Percentiles rank a stretch among this genome's conserved stretches.
phyloP scores from a whole-genome alignment of 2,888 invertebrate species.

The Thymelicus acteon region DNA sequence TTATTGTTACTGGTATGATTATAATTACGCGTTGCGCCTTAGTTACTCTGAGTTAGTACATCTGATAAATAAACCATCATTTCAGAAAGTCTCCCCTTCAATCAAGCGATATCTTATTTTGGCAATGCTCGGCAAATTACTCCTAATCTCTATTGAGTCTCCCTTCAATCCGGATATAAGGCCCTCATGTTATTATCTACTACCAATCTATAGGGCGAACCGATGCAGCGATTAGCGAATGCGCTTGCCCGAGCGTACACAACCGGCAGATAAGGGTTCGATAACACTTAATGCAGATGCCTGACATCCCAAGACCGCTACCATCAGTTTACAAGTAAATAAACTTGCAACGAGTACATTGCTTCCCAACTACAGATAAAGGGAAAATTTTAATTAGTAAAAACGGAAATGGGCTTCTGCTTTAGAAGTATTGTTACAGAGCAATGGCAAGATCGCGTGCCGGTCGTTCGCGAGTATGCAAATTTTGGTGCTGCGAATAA shows the following conservation, averaged over 20 bases:
- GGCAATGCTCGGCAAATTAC: conserved; percentile 72
- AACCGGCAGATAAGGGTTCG: conserved; percentile 62
- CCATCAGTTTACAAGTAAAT: conserved; percentile 35
- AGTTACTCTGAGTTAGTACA: conserved; percentile 11
- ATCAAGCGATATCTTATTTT: conserved; percentile 60
- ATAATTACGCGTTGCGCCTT: neutral
- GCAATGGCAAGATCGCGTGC: conserved; percentile 56
- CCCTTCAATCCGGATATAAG: conserved; percentile 68
- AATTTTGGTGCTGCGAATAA: conserved; percentile 56
- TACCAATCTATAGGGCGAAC: conserved; percentile 68
- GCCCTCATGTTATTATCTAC: conserved; percentile 67
- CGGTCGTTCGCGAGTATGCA: conserved; percentile 54
- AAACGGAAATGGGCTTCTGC: conserved; percentile 71
- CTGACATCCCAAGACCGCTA: conserved; percentile 43
- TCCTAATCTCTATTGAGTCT: conserved; percentile 63
- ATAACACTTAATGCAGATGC: conserved; percentile 60
- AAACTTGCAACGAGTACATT: conserved; percentile 58
- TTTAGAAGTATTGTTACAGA: conserved; percentile 48
- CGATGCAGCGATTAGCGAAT: conserved; percentile 74
- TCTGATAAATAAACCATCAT: conserved; percentile 16
- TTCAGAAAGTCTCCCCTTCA: conserved; percentile 47
- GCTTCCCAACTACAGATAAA: conserved; percentile 56
- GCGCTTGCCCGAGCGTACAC: conserved; percentile 65
- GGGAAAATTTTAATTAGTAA: conserved; percentile 55
- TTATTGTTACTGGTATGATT: neutral